phyloP scores from a whole-genome alignment of 2,797 vertebrate species.

The Sebastes taczanowskii region DNA sequence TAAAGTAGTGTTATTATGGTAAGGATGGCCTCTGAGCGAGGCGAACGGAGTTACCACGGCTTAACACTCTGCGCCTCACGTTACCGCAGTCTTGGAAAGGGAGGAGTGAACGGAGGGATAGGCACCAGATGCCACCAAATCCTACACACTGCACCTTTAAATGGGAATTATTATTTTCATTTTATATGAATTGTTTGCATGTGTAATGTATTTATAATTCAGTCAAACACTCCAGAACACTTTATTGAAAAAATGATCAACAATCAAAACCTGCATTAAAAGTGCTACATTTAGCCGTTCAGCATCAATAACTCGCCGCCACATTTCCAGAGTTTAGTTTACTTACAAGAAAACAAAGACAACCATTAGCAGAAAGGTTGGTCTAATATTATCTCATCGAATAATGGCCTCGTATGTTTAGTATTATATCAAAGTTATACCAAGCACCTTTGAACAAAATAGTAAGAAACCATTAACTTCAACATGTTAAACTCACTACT shows the following conservation, averaged over 20 bases:
- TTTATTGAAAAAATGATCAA: slow-evolving; percentile 69
- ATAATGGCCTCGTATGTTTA: background rate
- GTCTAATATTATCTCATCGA: background rate
- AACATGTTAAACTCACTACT: slow-evolving; percentile 39
- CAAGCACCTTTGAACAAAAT: slow-evolving; percentile 55
- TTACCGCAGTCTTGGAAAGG: too few relatives aligned
- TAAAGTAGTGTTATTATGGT: too few relatives aligned
- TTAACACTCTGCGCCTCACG: too few relatives aligned
- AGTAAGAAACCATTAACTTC: slow-evolving; percentile 31
- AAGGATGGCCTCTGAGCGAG: too few relatives aligned
- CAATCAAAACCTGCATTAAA: slow-evolving; percentile 47
- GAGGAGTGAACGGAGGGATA: too few relatives aligned
- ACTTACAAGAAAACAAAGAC: slow-evolving; percentile 36
- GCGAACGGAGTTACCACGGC: too few relatives aligned
- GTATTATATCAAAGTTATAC: slow-evolving; percentile 4
- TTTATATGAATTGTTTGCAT: background rate
- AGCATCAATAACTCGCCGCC: slow-evolving; percentile 17
- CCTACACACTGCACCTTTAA: too few relatives aligned
- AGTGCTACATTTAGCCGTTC: slow-evolving; percentile 47
- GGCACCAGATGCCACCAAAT: too few relatives aligned
- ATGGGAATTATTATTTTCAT: background rate
- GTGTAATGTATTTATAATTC: background rate
- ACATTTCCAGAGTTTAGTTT: slow-evolving; percentile 20
- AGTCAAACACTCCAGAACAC: slow-evolving; percentile 45
- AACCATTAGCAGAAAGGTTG: slow-evolving; percentile 5